Conservation (phyloP, 2,888 invertebrate species). For the Parnassius glacialis region DNA sequence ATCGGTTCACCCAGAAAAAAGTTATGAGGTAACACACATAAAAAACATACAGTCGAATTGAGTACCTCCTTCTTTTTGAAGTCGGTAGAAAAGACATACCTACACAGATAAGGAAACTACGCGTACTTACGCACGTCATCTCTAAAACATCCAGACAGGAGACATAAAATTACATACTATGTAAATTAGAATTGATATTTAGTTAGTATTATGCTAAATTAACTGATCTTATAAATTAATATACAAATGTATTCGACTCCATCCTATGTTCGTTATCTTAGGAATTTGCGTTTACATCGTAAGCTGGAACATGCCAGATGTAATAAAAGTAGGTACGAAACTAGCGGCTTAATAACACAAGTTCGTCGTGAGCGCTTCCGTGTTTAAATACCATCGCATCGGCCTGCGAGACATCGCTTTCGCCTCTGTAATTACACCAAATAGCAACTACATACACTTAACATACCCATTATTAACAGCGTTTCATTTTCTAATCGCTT, state of each 20-base stretch:
- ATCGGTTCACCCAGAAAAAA: too few relatives aligned
- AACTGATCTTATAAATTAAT: too few relatives aligned
- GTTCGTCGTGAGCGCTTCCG: slow-evolving; percentile 53
- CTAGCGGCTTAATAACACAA: slow-evolving; percentile 67
- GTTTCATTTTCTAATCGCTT: slow-evolving; percentile 16
- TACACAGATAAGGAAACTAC: too few relatives aligned
- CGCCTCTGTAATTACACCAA: slow-evolving; percentile 64
- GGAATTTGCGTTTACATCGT: slow-evolving; percentile 38
- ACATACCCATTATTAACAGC: slow-evolving; percentile 34
- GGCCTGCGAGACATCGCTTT: slow-evolving; percentile 40
- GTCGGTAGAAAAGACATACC: too few relatives aligned
- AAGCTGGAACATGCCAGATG: slow-evolving; percentile 19
- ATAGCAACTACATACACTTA: slow-evolving; percentile 61
- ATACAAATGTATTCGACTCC: background rate
- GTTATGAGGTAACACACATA: too few relatives aligned
- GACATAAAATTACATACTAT: too few relatives aligned
- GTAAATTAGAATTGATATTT: too few relatives aligned
- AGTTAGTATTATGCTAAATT: too few relatives aligned
- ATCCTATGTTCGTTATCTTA: slow-evolving; percentile 28
- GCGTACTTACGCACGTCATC: too few relatives aligned
- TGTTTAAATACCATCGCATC: slow-evolving; percentile 58
- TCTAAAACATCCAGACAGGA: too few relatives aligned
- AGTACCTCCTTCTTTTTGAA: too few relatives aligned
- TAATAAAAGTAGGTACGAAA: slow-evolving; percentile 54
- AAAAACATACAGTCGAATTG: too few relatives aligned